Evolutionary conservation across 2,113 vertebrate genomes (phyloP).

Genomic region (Antechinus flavipes): DNA sequence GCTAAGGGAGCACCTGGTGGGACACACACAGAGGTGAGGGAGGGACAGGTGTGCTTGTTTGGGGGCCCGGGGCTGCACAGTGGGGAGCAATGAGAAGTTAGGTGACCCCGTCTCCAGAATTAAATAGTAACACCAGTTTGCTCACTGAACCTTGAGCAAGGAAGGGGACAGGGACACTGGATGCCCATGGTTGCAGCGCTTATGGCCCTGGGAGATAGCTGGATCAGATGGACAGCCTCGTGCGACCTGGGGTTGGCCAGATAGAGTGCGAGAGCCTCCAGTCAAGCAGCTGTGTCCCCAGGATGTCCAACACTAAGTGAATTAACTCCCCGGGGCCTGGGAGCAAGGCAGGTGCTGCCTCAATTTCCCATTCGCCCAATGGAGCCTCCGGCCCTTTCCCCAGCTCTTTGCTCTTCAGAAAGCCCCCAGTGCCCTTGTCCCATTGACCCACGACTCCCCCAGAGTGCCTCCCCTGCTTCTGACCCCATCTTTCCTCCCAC

Average conservation of each 20-base stretch:
- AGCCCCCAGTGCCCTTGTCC: background rate
- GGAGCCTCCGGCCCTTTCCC: background rate
- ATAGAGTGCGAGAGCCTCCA: background rate
- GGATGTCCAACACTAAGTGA: background rate
- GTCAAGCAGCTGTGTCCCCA: background rate
- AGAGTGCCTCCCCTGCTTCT: background rate
- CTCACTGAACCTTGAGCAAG: background rate
- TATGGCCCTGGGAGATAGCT: too few relatives aligned
- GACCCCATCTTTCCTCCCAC: background rate
- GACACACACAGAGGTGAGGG: background rate
- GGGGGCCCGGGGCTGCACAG: background rate
- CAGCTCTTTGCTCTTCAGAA: background rate
- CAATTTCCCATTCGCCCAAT: background rate
- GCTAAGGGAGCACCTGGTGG: too few relatives aligned
- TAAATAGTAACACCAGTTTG: background rate
- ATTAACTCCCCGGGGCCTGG: background rate
- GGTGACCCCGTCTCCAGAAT: background rate
- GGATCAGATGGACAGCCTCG: too few relatives aligned
- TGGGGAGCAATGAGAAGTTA: background rate
- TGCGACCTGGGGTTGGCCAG: too few relatives aligned
- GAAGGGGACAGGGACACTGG: accelerated
- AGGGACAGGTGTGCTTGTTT: too few relatives aligned
- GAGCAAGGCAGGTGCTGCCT: background rate
- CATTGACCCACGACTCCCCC: background rate
- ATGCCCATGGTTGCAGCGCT: background rate